These are phyloP conservation scores for Sminthopsis crassicaudata DNA, from an alignment of 2,113 vertebrate genomes.

Conservation along the genomic window DNA sequence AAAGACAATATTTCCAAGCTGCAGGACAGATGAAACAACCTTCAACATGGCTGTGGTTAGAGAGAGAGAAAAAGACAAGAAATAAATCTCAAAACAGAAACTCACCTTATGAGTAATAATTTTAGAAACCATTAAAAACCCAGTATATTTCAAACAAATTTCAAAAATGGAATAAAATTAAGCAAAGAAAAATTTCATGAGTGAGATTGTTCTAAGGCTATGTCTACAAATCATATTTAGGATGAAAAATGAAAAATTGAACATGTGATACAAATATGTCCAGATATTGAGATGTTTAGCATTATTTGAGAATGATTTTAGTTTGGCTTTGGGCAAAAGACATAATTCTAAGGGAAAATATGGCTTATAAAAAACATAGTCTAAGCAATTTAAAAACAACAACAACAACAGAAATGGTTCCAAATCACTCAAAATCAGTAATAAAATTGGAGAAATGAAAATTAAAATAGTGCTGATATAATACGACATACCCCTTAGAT, in stretches of 20 bases:
- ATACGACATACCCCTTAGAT: background rate
- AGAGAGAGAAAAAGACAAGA: constrained; percentile 5
- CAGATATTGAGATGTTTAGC: background rate
- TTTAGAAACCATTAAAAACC: background rate
- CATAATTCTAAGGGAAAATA: background rate
- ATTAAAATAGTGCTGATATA: background rate
- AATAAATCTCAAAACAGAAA: background rate
- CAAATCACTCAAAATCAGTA: background rate
- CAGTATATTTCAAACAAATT: background rate
- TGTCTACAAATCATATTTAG: background rate
- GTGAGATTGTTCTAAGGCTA: background rate
- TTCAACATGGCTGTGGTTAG: constrained; percentile 90
- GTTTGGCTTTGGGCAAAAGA: background rate
- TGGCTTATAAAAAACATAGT: background rate
- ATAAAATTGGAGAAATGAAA: background rate
- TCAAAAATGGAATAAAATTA: background rate
- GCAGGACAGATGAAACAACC: constrained; percentile 94
- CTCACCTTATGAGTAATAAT: background rate
- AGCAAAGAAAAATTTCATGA: background rate
- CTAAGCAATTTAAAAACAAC: background rate
- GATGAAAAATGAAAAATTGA: background rate
- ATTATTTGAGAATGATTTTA: background rate
- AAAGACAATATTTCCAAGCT: constrained; percentile 95
- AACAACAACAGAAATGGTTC: background rate
- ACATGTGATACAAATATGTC: background rate